Percentiles rank a stretch among this genome's conserved stretches.
Conservation (phyloP, 2,113 vertebrate species). For the Gymnarchus niloticus region DNA sequence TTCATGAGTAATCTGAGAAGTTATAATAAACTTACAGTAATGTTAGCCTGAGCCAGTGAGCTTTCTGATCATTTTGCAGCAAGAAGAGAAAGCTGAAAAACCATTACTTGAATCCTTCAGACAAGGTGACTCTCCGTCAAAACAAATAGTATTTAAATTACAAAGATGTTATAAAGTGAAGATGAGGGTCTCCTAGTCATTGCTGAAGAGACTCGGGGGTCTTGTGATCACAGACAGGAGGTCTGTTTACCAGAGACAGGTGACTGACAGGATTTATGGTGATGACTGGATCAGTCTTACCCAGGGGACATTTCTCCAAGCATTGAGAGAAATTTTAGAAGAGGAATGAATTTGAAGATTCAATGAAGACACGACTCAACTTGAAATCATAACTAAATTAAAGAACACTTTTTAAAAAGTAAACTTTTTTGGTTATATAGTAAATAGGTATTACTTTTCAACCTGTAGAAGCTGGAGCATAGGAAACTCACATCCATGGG, state of each 20-base stretch:
- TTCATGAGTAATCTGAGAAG: not conserved
- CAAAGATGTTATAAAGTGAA: not conserved
- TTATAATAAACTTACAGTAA: not conserved
- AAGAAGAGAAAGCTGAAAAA: not conserved
- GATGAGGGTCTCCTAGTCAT: too few relatives aligned
- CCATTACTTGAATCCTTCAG: not conserved
- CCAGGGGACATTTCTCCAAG: not conserved
- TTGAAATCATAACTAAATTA: not conserved
- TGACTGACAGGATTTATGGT: not conserved
- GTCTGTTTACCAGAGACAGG: not conserved
- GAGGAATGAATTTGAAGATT: not conserved
- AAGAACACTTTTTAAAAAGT: not conserved
- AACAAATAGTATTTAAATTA: not conserved
- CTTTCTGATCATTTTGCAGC: not conserved
- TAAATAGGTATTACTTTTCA: not conserved
- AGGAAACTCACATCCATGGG: not conserved
- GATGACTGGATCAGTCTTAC: not conserved
- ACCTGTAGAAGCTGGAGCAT: not conserved
- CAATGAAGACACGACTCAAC: not conserved
- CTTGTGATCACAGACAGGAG: not conserved
- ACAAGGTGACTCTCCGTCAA: not conserved
- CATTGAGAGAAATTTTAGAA: not conserved
- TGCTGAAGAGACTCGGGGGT: not conserved
- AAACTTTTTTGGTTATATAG: not conserved
- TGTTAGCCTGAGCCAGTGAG: not conserved